Conservation (phyloP, 2,888 invertebrate genomes). For the Coleophora flavipennella region DNA sequence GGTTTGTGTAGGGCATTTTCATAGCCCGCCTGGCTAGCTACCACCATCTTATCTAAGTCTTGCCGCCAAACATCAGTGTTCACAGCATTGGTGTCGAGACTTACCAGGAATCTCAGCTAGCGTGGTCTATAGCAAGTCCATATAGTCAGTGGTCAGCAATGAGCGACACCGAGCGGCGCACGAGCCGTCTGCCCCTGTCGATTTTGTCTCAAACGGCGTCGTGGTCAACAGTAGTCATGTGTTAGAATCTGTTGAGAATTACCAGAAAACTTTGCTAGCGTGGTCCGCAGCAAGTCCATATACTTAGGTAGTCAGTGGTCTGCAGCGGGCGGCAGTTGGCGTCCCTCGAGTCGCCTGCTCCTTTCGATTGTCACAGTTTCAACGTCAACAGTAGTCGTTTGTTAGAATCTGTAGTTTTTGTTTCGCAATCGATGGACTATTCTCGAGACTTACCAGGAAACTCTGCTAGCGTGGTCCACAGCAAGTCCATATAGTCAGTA, state of each 20-base stretch:
- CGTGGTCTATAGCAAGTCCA: constrained; percentile 94
- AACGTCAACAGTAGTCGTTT: no score
- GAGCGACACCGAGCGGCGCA: constrained; percentile 80
- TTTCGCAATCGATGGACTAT: no score
- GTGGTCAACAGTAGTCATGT: constrained; percentile 96
- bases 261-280: constrained; percentile 95
- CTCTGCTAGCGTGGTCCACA: constrained; percentile 95
- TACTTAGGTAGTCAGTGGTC: constrained; percentile 80
- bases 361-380: no score
- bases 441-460: constrained; percentile 80
- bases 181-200: constrained; percentile 41
- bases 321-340: constrained; percentile 81
- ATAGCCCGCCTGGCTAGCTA: no score
- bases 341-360: no score
- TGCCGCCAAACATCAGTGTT: no score
- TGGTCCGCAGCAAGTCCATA: constrained; percentile 93
- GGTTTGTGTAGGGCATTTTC: no score
- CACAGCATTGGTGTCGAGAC: no score
- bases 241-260: no score
- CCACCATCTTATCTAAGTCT: no score
- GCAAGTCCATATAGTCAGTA: constrained; percentile 91
- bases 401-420: no score
- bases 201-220: constrained; percentile 83
- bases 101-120: constrained; percentile 93
- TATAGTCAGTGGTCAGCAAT: constrained; percentile 88